Conservation (phyloP, 2,888 invertebrate genomes). For the Cenopis cana region DNA sequence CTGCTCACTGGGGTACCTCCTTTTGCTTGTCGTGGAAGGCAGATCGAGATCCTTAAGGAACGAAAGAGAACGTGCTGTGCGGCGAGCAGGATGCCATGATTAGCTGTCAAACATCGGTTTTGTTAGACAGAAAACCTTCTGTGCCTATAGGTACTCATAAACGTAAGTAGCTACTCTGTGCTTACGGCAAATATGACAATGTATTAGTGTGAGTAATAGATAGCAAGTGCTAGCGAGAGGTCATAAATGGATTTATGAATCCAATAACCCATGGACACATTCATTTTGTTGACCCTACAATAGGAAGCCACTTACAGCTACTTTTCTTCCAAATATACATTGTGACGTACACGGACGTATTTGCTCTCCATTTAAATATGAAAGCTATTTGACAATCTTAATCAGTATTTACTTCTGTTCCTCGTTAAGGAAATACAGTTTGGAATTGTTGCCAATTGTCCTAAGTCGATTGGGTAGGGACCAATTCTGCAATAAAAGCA, state of each 20-base stretch:
- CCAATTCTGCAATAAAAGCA: constrained; percentile 1
- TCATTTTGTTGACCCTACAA: neutral
- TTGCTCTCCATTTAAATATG: constrained; percentile 47
- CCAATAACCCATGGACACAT: neutral
- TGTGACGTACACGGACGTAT: constrained; percentile 20
- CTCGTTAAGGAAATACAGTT: constrained; percentile 48
- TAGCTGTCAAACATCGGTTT: no score
- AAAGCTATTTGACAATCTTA: constrained; percentile 48
- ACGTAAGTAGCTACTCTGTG: no score
- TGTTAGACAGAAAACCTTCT: no score
- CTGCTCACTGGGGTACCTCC: no score
- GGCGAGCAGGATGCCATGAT: no score
- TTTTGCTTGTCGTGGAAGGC: no score
- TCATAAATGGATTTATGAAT: neutral
- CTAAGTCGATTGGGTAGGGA: constrained; percentile 47
- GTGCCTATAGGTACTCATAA: no score
- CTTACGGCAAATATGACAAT: no score
- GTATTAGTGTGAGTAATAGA: no score
- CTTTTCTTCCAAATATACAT: neutral
- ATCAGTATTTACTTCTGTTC: constrained; percentile 53
- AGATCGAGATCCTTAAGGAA: no score
- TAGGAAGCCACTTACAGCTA: neutral
- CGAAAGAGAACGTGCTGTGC: no score
- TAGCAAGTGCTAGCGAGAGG: no score
- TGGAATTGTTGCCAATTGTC: constrained; percentile 49